phyloP scores from a whole-genome alignment of 2,797 vertebrate species.

The Cryptoprocta ferox region DNA sequence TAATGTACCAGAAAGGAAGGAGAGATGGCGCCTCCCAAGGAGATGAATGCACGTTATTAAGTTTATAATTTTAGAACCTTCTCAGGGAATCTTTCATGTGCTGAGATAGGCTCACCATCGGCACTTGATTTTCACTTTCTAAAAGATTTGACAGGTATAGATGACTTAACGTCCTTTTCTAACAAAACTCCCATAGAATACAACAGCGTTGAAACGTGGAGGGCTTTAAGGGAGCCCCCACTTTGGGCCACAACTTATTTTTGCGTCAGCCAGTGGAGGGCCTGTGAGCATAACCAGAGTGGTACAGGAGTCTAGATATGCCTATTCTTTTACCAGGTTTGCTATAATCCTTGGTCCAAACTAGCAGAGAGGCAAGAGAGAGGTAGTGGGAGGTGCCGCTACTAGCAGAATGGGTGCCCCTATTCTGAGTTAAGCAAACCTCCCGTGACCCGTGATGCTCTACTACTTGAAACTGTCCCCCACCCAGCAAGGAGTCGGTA shows the following conservation, averaged over 20 bases:
- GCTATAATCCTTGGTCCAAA: not conserved
- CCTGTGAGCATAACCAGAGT: too few species aligned
- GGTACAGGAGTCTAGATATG: accelerated
- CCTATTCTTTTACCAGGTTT: not conserved
- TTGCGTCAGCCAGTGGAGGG: not conserved
- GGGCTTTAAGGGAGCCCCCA: not conserved
- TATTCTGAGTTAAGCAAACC: not conserved
- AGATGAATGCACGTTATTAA: not conserved
- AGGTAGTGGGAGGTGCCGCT: not conserved
- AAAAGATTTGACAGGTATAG: not conserved
- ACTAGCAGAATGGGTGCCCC: not conserved
- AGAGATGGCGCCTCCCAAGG: not conserved
- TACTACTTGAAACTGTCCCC: not conserved
- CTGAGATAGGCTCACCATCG: not conserved
- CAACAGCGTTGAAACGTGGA: too few species aligned
- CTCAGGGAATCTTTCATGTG: not conserved
- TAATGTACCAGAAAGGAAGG: conserved; percentile 48
- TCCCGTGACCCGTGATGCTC: not conserved
- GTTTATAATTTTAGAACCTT: conserved; percentile 49
- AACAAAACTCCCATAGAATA: not conserved
- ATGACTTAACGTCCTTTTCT: not conserved
- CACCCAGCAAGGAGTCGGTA: not conserved
- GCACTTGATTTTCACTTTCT: not conserved
- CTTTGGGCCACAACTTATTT: not conserved
- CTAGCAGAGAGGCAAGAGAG: not conserved